Evolutionary conservation across 2,888 invertebrate species (phyloP), one percentile per base, ranked within the genome.

Genomic region (Drosophila algonquin): DNA sequence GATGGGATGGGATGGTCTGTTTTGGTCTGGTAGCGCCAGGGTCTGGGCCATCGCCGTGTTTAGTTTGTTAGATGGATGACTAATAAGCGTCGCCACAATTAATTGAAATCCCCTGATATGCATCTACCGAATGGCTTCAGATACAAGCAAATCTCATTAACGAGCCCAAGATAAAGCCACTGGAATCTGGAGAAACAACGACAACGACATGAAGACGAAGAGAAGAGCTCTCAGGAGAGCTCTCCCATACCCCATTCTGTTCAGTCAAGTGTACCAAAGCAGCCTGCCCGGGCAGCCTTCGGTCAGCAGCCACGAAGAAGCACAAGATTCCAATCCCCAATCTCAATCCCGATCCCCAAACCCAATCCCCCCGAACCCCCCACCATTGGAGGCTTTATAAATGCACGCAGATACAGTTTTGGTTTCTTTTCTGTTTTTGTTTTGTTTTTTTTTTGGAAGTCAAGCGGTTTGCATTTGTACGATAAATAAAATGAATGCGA

Each of bases 101-200:
- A 90, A 89, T 90, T 89, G 90, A 89, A 87, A 78, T 67, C 85
- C 80, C 79, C 85, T 89, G 91, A 91, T 91, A 91, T 79, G 78
- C 87, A 91, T 91, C 91, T 91, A 80, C 85, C 82, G 89, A 90
- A 90, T 90, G 90, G 90, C 89, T 89, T 76, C 86, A 87, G 91
- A 90, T 91, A 91, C 91, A 91, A 90, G 91, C 90, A 91, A 91
- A 91, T 91, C 90, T 91, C 91, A 91, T 91, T 91, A 91, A 89
- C 88, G 89, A 77, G 79, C 84, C 78, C 85, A 80, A 88, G 90
- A 90, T 89, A 89, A 85, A 81, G 84, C 87, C 84, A 84, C 88
- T 80, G 88, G 65, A 76, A 71, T 67, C 69, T 67, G 63, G 64
- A 63, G 52, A 32, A 62, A 63, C 73, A 64, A 46, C 64, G 48